Percentiles rank a stretch among this genome's conserved stretches.
Conservation (phyloP, 2,797 vertebrate species). For the Rallus crepitans region DNA sequence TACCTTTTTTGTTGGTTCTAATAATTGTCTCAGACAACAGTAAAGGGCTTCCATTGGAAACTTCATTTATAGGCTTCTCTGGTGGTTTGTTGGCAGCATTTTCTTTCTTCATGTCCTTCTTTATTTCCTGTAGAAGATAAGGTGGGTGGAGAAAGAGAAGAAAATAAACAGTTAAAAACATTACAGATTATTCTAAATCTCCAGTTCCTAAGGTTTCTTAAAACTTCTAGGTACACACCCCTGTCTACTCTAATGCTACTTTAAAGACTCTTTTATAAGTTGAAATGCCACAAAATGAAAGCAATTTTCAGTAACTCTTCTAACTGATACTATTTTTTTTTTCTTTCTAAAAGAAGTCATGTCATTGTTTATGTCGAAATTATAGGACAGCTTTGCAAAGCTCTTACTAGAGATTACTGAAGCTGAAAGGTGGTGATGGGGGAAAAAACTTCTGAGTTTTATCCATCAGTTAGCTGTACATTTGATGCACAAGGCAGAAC, state of each 20-base stretch:
- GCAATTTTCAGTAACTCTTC: neutral
- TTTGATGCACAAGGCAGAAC: neutral
- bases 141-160: neutral
- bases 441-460: neutral
- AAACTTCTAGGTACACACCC: neutral
- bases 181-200: conserved; percentile 35
- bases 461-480: neutral
- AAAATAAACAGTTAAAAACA: conserved; percentile 8
- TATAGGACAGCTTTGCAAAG: neutral
- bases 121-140: conserved; percentile 87
- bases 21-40: conserved; percentile 88
- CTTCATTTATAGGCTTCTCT: conserved; percentile 86
- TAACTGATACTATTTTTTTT: neutral
- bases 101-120: conserved; percentile 93
- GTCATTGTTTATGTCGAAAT: neutral
- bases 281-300: neutral
- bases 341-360: neutral
- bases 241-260: neutral
- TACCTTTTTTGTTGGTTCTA: conserved; percentile 91
- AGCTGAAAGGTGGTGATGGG: neutral
- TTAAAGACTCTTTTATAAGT: neutral
- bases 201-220: neutral
- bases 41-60: conserved; percentile 90
- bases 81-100: conserved; percentile 80
- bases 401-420: neutral